Conservation (phyloP, 1,140 invertebrate species). For the Linepithema humile region DNA sequence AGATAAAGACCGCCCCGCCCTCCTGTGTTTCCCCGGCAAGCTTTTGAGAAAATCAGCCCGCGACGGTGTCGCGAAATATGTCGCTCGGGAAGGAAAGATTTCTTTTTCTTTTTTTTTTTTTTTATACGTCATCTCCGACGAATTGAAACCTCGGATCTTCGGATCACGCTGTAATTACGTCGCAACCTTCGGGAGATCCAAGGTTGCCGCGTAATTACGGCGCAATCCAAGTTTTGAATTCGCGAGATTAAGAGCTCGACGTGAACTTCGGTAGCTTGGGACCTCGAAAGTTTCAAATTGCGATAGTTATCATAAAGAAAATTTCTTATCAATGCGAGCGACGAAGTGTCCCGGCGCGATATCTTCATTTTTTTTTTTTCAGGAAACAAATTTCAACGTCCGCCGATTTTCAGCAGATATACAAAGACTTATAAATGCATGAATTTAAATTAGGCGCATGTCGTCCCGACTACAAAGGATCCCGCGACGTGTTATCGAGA, state of each 20-base stretch:
- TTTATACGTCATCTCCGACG: not conserved
- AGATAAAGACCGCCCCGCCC: not conserved
- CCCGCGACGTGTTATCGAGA: constrained; percentile 13
- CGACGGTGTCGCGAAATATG: not conserved
- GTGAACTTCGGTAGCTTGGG: not conserved
- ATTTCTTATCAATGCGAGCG: not conserved
- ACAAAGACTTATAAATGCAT: no score
- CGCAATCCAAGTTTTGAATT: not conserved
- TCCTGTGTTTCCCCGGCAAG: not conserved
- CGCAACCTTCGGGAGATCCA: no score
- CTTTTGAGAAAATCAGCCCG: not conserved
- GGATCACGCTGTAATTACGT: not conserved
- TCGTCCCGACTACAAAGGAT: constrained; percentile 40
- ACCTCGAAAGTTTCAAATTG: not conserved
- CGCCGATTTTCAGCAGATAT: no score
- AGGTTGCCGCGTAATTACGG: constrained; percentile 23
- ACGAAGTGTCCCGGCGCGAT: not conserved
- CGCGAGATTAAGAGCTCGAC: not conserved
- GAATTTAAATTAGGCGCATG: no score
- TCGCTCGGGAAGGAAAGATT: not conserved
- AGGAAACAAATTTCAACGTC: not conserved
- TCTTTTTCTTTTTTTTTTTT: no score
- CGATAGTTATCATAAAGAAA: not conserved
- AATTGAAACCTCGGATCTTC: not conserved
- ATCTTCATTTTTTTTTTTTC: no score